A percentile compares a stretch with the other conserved stretches of the same genome.
phyloP scores from a whole-genome alignment of 2,888 invertebrate genomes.

The Cartodere bifasciata region DNA sequence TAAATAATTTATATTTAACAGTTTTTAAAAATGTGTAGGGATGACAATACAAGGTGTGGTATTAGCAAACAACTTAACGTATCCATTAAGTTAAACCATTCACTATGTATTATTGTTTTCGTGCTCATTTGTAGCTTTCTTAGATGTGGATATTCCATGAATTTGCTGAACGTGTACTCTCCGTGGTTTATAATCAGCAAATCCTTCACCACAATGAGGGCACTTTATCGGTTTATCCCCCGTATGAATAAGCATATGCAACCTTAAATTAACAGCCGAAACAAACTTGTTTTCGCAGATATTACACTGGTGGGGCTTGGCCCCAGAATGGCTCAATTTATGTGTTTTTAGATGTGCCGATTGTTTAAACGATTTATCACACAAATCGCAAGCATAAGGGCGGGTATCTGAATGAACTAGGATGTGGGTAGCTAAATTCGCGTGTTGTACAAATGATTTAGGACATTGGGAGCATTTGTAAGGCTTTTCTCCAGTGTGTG shows the following conservation, averaged over 20 bases:
- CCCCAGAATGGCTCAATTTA: conserved; percentile 3
- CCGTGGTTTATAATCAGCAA: background rate
- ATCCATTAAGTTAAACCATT: no score
- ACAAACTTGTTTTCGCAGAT: conserved; percentile 1
- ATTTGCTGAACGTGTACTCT: no score
- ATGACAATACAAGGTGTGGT: no score
- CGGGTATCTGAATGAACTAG: conserved; percentile 18
- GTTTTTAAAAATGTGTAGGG: no score
- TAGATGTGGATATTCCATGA: no score
- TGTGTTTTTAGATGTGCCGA: conserved; percentile 3
- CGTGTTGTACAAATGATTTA: background rate
- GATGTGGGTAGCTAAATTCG: background rate
- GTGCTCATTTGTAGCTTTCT: no score
- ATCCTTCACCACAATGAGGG: background rate
- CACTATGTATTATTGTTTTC: no score
- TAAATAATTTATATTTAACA: no score
- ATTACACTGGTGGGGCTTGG: conserved; percentile 6
- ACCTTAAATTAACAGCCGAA: background rate
- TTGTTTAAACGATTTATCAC: conserved; percentile 7
- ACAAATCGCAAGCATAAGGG: conserved; percentile 5
- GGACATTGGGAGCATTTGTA: background rate
- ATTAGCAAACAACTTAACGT: no score
- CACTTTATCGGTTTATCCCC: background rate
- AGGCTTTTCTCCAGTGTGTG: no score
- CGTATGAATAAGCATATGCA: background rate